Base-by-base conservation (phyloP, 2,113 vertebrate species). In the Tyrannus savana region DNA sequence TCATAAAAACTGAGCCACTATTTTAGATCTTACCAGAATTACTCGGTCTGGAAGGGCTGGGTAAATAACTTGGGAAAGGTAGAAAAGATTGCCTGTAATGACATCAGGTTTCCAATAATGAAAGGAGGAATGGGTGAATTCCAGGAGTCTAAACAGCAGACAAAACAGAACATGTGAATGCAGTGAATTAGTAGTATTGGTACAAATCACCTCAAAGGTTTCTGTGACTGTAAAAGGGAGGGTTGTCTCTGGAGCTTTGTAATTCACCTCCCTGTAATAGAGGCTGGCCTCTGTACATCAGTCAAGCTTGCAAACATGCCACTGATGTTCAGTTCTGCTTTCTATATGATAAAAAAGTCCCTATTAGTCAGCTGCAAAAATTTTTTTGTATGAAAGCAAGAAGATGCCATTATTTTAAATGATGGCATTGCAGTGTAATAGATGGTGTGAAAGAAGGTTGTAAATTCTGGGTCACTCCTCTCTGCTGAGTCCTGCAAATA, bases 381-480 rank as follows among this genome's bases (percentile, higher is more conserved):
- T 47, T 8, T 68, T 94, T 90, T 90, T 89, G 35, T 46, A 39
- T 31, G 58, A 94, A 72, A 84, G 52, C 3, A 2, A 88, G 77
- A 93, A 94, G 76, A 93, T 81, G 85, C 33, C 86, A 76, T 97
- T 96, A 87, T 60, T 95, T 94, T 85, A 92, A 93, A 84, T 90
- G 42, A 90, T 63, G 84, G 69, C 49, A 80, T 89, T 89, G 73
- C 66, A 63, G 28, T 69, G 49, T 90, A 92, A 93, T 92, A 84
- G 71, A 77, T 63, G n/a, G 69, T 68, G 39, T 90, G 93, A 94
- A 94, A 85, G 71, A 88, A 94, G 71, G 63, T 37, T 75, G 74
- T 95, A 95, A 97, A 97, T 97, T 90, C 79, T 95, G 71, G 73
- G 67, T 94, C 91, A 90, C 71, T 93, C 84, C 50, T 80, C 63